Evolutionary conservation across 2,888 invertebrate species (phyloP), one percentile per base, ranked within the genome.

Genomic region (Hypomecis punctinalis): DNA sequence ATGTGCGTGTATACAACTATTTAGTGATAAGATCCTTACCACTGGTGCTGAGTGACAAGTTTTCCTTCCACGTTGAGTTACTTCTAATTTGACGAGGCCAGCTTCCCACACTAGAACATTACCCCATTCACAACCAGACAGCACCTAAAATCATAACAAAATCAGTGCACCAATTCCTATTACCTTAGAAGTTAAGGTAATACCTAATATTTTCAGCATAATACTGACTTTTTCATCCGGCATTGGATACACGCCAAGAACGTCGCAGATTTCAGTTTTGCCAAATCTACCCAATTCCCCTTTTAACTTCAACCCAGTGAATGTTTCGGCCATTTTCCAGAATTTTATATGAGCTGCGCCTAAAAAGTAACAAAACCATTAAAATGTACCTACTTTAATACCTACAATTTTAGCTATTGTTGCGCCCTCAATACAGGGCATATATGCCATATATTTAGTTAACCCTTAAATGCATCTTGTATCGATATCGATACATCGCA

Each of bases 241-340:
- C 94, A 98, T 95, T 66, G 97, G 96, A 77, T 96, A 96, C 60
- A 97, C 95, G 0, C 97, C 97, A 57, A 96, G 93, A 10, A 98
- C 97, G 81, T 98, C 98, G 46, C 97, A 97, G 73, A 98, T 97
- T 85, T 98, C 98, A 0, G 98, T 98, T 88, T 97, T 97, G 0
- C 98, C 98, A 84, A 98, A 98, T 79, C 97, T 94, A 0, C 98
- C 98, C n/a, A 97, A 85, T 77, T 96, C 96, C 0, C 98, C 97
- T 86, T 98, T 96, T 6, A 98, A 89, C 86, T 98, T 98, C 0
- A 98, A 88, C 0, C 98, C 98, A 0, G 98, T 98, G 80, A 98
- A 98, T 0, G 98, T 98, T 69, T 94, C 85, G 0, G 96, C 96
- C 96, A 98, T 98, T 93, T 97, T 98, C 98, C 98, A 98, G 88